Percentiles rank a stretch among this genome's conserved stretches.
These are phyloP conservation scores for Nineta flava DNA, from an alignment of 2,888 invertebrate species.

Conservation along the genomic window DNA sequence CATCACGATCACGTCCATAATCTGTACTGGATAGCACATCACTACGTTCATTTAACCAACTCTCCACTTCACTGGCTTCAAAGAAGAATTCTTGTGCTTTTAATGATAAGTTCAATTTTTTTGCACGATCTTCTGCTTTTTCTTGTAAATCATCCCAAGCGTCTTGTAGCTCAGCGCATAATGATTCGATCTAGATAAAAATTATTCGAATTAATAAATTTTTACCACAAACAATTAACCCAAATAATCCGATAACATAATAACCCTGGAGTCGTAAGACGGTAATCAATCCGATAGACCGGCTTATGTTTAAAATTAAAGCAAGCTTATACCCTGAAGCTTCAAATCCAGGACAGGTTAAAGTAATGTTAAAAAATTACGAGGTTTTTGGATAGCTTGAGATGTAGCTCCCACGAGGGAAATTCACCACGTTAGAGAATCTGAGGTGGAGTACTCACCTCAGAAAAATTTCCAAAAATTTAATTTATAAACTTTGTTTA, in stretches of 20 bases:
- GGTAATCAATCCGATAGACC: too few relatives aligned
- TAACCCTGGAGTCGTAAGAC: too few relatives aligned
- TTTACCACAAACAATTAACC: neutral
- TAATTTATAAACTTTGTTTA: too few relatives aligned
- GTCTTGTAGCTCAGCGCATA: conserved; percentile 53
- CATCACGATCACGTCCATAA: conserved; percentile 76
- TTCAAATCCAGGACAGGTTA: too few relatives aligned
- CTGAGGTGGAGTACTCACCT: too few relatives aligned
- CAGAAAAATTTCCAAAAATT: too few relatives aligned
- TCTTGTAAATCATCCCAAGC: conserved; percentile 61
- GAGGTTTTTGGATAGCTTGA: too few relatives aligned
- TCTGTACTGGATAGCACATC: conserved; percentile 69
- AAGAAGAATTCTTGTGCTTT: conserved; percentile 85
- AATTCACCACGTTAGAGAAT: too few relatives aligned
- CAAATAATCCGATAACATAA: neutral
- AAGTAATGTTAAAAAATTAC: too few relatives aligned
- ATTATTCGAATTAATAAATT: neutral
- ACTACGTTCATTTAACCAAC: conserved; percentile 80
- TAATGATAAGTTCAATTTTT: conserved; percentile 68
- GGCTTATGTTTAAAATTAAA: too few relatives aligned
- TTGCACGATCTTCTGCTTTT: conserved; percentile 53
- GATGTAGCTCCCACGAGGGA: too few relatives aligned
- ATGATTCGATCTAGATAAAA: conserved; percentile 43
- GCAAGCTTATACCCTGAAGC: too few relatives aligned
- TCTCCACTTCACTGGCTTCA: conserved; percentile 82